Conservation (phyloP, 2,888 invertebrate genomes). For the Tetramorium bicarinatum region DNA sequence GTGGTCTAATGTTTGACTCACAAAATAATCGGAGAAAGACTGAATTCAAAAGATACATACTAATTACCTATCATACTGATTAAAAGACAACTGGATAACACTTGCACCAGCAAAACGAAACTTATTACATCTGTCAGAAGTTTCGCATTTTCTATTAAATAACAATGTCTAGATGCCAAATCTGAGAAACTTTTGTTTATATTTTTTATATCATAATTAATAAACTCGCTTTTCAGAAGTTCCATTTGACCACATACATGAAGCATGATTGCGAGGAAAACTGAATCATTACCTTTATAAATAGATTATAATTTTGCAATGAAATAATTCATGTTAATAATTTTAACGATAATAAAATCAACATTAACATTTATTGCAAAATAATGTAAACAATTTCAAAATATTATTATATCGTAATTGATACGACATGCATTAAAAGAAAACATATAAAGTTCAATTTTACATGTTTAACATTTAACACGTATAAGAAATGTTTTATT, state of each 20-base stretch:
- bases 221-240: neutral
- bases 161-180: conserved; percentile 19
- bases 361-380: neutral
- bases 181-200: neutral
- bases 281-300: conserved; percentile 19
- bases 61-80: conserved; percentile 37
- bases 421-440: neutral
- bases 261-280: conserved; percentile 3
- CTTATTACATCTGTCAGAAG: conserved; percentile 37
- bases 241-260: conserved; percentile 40
- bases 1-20: neutral
- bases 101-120: conserved; percentile 27
- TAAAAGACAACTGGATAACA: conserved; percentile 30
- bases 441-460: neutral
- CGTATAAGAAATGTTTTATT: neutral
- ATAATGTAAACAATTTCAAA: neutral
- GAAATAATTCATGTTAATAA: neutral
- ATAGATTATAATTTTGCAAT: neutral
- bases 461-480: too few species aligned
- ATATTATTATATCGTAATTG: neutral
- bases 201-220: neutral
- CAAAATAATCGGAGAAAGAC: neutral
- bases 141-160: conserved; percentile 2
- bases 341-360: neutral
- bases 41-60: neutral